Conservation (phyloP, 2,113 vertebrate species). For the Astatoreochromis straeleni region DNA sequence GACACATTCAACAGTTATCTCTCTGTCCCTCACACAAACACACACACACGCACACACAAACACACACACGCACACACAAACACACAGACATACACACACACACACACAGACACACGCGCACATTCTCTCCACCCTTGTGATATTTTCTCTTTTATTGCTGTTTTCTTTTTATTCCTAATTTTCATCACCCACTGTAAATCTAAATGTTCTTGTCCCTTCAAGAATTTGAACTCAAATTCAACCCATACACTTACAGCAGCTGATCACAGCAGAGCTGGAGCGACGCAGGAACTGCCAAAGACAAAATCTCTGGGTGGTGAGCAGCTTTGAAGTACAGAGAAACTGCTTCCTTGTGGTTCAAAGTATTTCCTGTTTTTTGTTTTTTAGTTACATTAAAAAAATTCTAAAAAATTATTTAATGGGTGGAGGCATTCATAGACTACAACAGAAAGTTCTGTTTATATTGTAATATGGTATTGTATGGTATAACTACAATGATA, state of each 20-base stretch:
- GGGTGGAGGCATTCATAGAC: background rate
- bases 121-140: background rate
- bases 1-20: conserved; percentile 1
- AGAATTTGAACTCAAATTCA: conserved; percentile 1
- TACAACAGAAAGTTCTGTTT: background rate
- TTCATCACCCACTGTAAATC: background rate
- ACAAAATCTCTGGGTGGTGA: background rate
- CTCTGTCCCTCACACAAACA: background rate
- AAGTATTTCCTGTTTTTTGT: background rate
- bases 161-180: background rate
- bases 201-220: background rate
- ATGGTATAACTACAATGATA: background rate
- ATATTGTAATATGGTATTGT: background rate
- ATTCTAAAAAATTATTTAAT: background rate
- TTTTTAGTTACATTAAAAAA: background rate
- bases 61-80: background rate
- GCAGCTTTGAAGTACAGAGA: background rate
- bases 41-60: background rate
- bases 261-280: background rate
- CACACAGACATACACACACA: background rate
- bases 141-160: background rate
- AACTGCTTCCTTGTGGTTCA: background rate
- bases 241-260: background rate
- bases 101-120: background rate
- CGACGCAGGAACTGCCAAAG: background rate